These are phyloP conservation scores for Centropyge bicolor DNA, from an alignment of 2,797 vertebrate genomes.

Conservation along the genomic window DNA sequence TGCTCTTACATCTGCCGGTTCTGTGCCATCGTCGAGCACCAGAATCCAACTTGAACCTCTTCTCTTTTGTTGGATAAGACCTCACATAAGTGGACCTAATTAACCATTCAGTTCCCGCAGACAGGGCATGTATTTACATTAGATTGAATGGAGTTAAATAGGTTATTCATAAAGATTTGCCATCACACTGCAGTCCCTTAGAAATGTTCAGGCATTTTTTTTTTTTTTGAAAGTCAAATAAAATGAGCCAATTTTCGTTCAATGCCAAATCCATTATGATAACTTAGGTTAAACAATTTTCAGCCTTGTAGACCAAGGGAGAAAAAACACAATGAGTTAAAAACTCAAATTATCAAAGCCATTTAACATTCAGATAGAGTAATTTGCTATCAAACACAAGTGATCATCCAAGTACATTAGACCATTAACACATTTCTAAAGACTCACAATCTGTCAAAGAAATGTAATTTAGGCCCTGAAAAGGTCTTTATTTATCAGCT, in stretches of 20 bases:
- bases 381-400: constrained; percentile 82
- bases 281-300: constrained; percentile 80
- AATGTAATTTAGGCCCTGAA: constrained; percentile 83
- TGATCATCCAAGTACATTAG: constrained; percentile 82
- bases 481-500: constrained; percentile 76
- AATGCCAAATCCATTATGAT: constrained; percentile 81
- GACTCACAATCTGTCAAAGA: constrained; percentile 82
- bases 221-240: constrained; percentile 57
- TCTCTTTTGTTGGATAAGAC: constrained; percentile 21
- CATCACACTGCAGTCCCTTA: constrained; percentile 8
- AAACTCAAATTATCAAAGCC: constrained; percentile 81
- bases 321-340: constrained; percentile 78
- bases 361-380: constrained; percentile 81
- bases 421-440: constrained; percentile 86
- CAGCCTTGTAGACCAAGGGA: constrained; percentile 46
- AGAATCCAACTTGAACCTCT: constrained; percentile 24
- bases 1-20: constrained; percentile 24
- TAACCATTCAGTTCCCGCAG: constrained; percentile 3
- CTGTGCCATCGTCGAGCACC: constrained; percentile 16
- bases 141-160: constrained; percentile 21
- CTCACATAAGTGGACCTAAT: constrained; percentile 20
- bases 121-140: constrained; percentile 26
- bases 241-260: constrained; percentile 80
- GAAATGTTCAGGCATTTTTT: constrained; percentile 48
- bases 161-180: constrained; percentile 28